Evolutionary conservation across 2,888 invertebrate genomes (phyloP), one percentile per base, ranked within the genome.

Genomic region (Cephus runcator): DNA sequence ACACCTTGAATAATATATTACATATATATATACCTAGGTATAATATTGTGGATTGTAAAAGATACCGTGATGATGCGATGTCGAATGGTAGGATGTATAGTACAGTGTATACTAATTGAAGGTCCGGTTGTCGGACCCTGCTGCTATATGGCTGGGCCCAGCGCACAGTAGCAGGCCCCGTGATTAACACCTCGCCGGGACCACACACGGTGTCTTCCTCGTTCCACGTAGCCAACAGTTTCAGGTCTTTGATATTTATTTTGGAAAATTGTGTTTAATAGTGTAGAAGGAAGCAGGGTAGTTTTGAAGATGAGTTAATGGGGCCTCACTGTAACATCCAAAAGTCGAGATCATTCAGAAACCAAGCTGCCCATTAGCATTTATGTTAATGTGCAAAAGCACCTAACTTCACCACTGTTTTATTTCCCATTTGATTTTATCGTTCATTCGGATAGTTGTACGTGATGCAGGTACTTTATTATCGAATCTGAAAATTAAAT

Each of bases 21-120:
- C 23, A 56, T 56, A 56, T 23, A 56, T 23, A 56, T 56, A 56
- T 56, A 56, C 56, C 23, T 56, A 9, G 56, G 23, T 56, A 56
- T 56, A 56, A 56, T 56, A 56, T 23, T 23, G 56, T 56, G 6
- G 56, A 56, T 56, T 56, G 56, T 56, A 56, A 56, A 56, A 56
- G 56, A 56, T 56, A 56, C 56, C 23, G 56, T 56, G 56, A 56
- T 56, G 56, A 56, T 56, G 56, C 56, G 56, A 23, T 56, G 56
- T 56, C 23, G 56, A 56, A 56, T 56, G 56, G 56, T 56, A 56
- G 56, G 56, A 56, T 56, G 56, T 56, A 56, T 56, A 56, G 23
- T 56, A 23, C 56, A 56, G 56, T 87, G 88, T 87, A 88, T 88
- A 90, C 90, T 91, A 91, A 91, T 91, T 91, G 91, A 91, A 89